Evolutionary conservation across 2,888 invertebrate genomes (phyloP), one percentile per base, ranked within the genome.

Genomic region (Drosophila anceps): DNA sequence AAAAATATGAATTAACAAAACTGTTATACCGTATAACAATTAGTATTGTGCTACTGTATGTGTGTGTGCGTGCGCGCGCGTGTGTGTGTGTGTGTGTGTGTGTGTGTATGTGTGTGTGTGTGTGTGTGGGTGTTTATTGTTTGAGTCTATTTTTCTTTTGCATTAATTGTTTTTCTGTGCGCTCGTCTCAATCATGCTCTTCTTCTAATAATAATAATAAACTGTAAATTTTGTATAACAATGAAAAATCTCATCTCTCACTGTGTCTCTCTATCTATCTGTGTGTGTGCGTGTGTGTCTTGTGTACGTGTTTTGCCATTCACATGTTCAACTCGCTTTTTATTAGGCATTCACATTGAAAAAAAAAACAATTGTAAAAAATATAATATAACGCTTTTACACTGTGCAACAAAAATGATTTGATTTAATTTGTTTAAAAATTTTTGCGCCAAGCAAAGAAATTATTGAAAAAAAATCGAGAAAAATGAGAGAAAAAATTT

Each of bases 361-460:
- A 79, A 53, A 37, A 35, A 70, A 61, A 79, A 53, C 41, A 35
- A 51, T 46, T 31, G 13, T 31, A 69, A 51, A 82, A 60, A 18
- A 48, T 37, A 70, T 20, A 68, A 77, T 75, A 65, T 73, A 78
- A 84, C 81, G 85, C 90, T 85, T 85, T 85, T 85, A 85, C 85
- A 85, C 90, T 85, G 85, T 84, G 84, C 61, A 79, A 50, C 48
- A 50, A 31, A 70, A 76, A 24, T 4, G 4, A 79, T 70, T 70
- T 67, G 41, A 62, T 64, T 44, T 51, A 69, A 69, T 57, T 70
- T 44, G 24, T 67, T 54, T 70, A 62, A 66, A 65, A 57, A 50
- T 51, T 60, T 46, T 53, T 69, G 60, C 29, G 43, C 41, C 70
- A 76, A 55, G 51, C 46, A 29, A 58, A 62, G 70, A 24, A 53